Evolutionary conservation across 2,113 vertebrate species (phyloP).

Genomic region (Lamprologus tigripictilis): DNA sequence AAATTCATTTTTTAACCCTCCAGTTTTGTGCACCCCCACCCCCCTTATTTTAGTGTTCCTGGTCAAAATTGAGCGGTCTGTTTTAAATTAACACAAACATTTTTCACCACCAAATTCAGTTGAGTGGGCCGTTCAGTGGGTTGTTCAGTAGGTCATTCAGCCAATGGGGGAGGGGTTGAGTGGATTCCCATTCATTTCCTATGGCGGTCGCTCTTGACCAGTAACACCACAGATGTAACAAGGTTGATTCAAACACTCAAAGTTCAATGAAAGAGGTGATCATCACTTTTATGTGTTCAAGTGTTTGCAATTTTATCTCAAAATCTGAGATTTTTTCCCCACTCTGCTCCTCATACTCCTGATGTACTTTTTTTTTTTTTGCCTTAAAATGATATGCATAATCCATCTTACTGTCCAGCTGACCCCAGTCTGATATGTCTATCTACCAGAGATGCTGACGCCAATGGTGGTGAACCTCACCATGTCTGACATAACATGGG

Average conservation of each 20-base stretch:
- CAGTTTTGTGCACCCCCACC: neutral
- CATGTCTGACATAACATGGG: conserved; percentile 79
- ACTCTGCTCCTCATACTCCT: neutral
- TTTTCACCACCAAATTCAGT: neutral
- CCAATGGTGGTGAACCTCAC: conserved; percentile 73
- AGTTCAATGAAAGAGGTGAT: neutral
- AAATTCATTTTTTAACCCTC: neutral
- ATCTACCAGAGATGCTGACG: conserved; percentile 74
- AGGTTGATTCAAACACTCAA: neutral
- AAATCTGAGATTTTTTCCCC: neutral
- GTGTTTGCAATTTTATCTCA: neutral
- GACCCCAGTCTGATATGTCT: conserved; percentile 64
- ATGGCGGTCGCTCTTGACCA: neutral
- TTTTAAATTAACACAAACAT: neutral
- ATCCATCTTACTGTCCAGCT: conserved; percentile 4
- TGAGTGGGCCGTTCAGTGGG: neutral
- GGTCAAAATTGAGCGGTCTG: neutral
- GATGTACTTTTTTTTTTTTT: neutral
- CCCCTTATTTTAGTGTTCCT: neutral
- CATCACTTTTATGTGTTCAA: neutral
- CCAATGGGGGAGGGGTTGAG: neutral
- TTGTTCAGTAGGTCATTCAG: neutral
- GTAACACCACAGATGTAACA: neutral
- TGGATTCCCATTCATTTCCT: neutral
- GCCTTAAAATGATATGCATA: neutral